Conservation (phyloP, 2,888 invertebrate genomes). For the Eretmocerus hayati region DNA sequence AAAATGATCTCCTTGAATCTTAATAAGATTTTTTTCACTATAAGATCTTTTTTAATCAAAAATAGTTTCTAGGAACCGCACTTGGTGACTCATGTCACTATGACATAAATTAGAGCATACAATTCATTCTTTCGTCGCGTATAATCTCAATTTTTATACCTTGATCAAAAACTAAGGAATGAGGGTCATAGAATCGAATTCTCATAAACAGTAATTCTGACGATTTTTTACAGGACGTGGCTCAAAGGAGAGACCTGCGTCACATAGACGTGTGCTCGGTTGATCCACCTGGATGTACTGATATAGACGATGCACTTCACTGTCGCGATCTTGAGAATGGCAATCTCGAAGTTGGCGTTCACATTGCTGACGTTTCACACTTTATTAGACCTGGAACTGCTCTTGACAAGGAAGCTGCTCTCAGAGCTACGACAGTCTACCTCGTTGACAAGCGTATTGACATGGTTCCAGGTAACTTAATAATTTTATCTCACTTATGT, state of each 20-base stretch:
- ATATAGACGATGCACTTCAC: conserved; percentile 97
- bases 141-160: no score
- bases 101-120: no score
- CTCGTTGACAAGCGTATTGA: conserved; percentile 87
- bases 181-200: no score
- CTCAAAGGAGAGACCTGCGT: conserved; percentile 75
- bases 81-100: no score
- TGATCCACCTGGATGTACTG: conserved; percentile 97
- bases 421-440: conserved; percentile 94
- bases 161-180: no score
- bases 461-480: conserved; percentile 71
- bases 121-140: no score
- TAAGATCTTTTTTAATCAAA: no score
- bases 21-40: no score
- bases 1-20: no score
- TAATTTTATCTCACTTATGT: no score
- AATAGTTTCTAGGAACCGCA: no score
- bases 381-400: conserved; percentile 91
- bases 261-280: conserved; percentile 86
- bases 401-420: conserved; percentile 85
- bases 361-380: conserved; percentile 97
- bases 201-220: no score
- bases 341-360: conserved; percentile 84
- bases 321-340: conserved; percentile 69
- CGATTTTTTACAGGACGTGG: conserved; percentile 56